Conservation (phyloP, 1,140 invertebrate species). For the Lepidotrigona ventralis region DNA sequence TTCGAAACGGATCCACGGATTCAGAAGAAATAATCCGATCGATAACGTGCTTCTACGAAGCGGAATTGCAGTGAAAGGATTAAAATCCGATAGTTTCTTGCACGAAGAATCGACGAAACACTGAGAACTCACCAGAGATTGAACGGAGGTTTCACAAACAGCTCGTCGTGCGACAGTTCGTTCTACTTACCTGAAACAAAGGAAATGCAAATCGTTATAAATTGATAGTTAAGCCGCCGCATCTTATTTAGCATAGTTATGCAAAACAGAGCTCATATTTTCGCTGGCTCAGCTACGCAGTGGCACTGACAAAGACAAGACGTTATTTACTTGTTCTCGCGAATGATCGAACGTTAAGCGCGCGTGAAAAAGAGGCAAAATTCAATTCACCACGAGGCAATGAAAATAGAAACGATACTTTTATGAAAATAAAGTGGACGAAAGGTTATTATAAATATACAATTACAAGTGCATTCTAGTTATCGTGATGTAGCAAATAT, state of each 20-base stretch:
- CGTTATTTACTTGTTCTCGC: not conserved
- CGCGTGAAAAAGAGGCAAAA: not conserved
- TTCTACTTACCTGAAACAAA: constrained; percentile 49
- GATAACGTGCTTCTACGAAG: too few relatives aligned
- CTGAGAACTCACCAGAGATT: not conserved
- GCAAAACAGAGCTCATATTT: not conserved
- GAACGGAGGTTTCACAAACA: not conserved
- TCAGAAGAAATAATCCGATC: too few relatives aligned
- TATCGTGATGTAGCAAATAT: too few relatives aligned
- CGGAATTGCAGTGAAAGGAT: not conserved
- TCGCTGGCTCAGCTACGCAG: not conserved
- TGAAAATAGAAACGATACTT: not conserved
- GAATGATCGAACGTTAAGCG: not conserved
- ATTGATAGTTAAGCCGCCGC: not conserved
- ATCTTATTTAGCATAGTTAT: constrained; percentile 30
- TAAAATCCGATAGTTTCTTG: constrained; percentile 34
- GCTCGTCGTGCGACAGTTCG: not conserved
- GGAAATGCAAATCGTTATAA: constrained; percentile 41
- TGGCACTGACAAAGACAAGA: not conserved
- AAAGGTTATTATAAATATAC: too few relatives aligned
- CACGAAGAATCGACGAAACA: not conserved
- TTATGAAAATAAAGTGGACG: not conserved
- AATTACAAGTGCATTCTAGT: too few relatives aligned
- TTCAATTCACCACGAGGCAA: not conserved
- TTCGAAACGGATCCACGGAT: too few relatives aligned